Percentiles rank a stretch among this genome's conserved stretches.
Conservation (phyloP, 2,797 vertebrate genomes). For the Coendou prehensilis region DNA sequence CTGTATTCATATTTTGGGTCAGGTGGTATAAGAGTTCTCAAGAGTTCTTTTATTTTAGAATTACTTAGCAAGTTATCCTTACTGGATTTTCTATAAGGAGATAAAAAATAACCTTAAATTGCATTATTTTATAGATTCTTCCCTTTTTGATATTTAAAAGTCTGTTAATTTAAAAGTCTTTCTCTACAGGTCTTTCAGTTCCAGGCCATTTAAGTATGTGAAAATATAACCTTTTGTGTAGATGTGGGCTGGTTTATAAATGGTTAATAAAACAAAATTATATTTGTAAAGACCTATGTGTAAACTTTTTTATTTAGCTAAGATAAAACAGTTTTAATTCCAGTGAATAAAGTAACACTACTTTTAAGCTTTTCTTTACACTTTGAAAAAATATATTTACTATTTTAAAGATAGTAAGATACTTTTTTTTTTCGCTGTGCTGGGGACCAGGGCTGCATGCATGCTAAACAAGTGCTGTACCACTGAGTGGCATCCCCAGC, state of each 20-base stretch:
- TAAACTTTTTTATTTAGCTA: constrained; percentile 25
- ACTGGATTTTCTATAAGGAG: constrained; percentile 6
- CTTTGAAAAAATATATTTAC: neutral
- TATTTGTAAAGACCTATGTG: neutral
- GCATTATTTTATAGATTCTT: neutral
- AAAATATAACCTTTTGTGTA: neutral
- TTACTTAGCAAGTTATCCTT: constrained; percentile 11
- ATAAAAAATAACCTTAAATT: neutral
- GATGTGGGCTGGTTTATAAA: neutral
- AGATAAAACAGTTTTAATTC: constrained; percentile 24
- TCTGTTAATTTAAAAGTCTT: constrained; percentile 45
- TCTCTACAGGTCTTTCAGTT: neutral
- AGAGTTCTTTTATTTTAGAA: neutral
- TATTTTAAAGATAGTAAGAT: neutral
- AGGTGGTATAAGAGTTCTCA: neutral
- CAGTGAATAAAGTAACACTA: neutral
- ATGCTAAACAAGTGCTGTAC: neutral
- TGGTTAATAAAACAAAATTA: neutral
- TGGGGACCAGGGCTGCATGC: neutral
- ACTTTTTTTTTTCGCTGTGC: neutral
- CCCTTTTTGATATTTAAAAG: neutral
- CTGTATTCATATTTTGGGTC: neutral
- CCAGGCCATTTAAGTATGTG: neutral
- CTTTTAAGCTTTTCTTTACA: constrained; percentile 47
- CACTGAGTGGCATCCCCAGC: neutral